Base-by-base conservation (phyloP, 2,113 vertebrate species). In the Mesitornis unicolor region DNA sequence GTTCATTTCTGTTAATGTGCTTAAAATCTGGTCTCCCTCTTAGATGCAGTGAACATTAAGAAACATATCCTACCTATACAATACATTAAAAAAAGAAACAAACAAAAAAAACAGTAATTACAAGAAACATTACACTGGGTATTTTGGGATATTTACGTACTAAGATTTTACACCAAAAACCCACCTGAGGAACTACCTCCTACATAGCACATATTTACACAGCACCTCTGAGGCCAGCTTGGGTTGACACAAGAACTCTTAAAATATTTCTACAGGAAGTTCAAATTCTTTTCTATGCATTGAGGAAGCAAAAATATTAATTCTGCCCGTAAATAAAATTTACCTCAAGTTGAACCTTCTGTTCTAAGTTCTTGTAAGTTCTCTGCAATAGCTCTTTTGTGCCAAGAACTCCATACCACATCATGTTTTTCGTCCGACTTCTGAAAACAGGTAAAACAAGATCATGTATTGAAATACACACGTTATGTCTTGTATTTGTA, bases 331-430 rank as follows among this genome's bases (percentile, higher is more conserved):
- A 91, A 89, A 64, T 16, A 51, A 90, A 88, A 76, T 59, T 98
- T 97, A 99, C 99, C 99, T 99, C 99, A 20, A 99, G 98, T 89
- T 99, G 99, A 93, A 99, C 99, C 85, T 99, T 99, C 97, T 99
- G 99, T 97, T 99, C 99, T 94, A 99, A 97, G 92, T 99, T 99
- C 98, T 99, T 99, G 86, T 99, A 99, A 4, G 99, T 99, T 91
- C 99, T 98, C 96, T 99, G 99, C 70, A 99, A 97, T 25, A 99
- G 98, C 94, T 99, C 99, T 95, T 99, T 99, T 4, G 99, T 99
- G 68, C 99, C 99, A 96, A 99, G 97, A 70, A 99, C 99, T 28
- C 99, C 99, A 68, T 99, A 99, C 99, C 99, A 99, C 99, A 99
- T 99, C 99, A 99, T 99, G 94, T 99, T 99, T 98, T 99, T 99